These are phyloP conservation scores for Falco peregrinus DNA, from an alignment of 2,797 vertebrate species.

Conservation along the genomic window DNA sequence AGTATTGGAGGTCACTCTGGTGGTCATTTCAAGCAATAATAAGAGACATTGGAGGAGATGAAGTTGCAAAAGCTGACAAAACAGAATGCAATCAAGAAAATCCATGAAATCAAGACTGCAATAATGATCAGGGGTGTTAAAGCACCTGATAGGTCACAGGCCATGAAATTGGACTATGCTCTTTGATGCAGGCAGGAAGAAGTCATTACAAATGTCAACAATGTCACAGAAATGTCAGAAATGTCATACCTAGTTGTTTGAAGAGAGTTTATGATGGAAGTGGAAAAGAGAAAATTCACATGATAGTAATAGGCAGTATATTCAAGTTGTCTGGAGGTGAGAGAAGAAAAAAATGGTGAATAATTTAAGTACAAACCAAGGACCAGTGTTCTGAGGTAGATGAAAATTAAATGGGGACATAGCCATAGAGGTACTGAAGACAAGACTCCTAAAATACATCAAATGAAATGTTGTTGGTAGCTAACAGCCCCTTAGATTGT, in stretches of 20 bases:
- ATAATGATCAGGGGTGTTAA: slow-evolving; percentile 19
- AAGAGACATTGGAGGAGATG: neutral
- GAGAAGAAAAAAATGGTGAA: neutral
- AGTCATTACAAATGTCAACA: slow-evolving; percentile 35
- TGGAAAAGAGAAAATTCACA: neutral
- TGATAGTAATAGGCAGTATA: neutral
- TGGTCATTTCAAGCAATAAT: slow-evolving; percentile 20
- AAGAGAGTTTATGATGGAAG: neutral
- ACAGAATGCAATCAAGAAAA: slow-evolving; percentile 32
- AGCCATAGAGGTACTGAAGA: neutral
- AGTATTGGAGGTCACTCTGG: neutral
- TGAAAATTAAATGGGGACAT: neutral
- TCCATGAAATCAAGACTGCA: slow-evolving; percentile 10
- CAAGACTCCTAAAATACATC: neutral
- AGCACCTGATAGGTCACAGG: slow-evolving; percentile 19
- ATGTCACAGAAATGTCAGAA: slow-evolving; percentile 43
- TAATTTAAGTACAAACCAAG: neutral
- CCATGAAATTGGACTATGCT: neutral
- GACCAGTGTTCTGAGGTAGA: neutral
- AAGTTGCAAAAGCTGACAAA: slow-evolving; percentile 36
- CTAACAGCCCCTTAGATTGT: neutral
- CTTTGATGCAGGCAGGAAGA: neutral
- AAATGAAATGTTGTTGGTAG: neutral
- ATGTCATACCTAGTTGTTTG: neutral
- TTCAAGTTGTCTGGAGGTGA: neutral